Evolutionary conservation across 2,113 vertebrate species (phyloP).

Genomic region (Saccopteryx bilineata): DNA sequence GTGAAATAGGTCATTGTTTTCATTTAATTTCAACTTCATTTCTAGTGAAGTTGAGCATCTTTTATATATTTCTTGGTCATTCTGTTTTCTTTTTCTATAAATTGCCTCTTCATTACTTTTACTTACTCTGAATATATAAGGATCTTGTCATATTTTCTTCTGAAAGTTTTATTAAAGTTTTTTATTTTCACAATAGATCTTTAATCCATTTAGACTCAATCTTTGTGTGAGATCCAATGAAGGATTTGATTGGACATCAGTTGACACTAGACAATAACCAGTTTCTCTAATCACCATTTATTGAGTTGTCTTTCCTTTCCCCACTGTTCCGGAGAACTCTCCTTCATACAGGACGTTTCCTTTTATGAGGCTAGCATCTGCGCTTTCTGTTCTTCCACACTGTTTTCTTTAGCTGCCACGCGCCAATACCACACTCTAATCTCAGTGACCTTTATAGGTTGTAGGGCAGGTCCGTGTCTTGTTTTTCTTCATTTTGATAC

Average conservation of each 20-base stretch:
- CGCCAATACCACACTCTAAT: neutral
- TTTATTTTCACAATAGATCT: constrained; percentile 47
- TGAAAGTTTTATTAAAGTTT: constrained; percentile 46
- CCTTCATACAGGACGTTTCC: neutral
- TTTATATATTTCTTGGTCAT: constrained; percentile 53
- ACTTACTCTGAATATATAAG: neutral
- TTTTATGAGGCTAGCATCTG: neutral
- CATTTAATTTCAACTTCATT: constrained; percentile 14
- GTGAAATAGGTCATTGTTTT: constrained; percentile 38
- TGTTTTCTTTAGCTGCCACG: neutral
- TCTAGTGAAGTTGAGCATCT: neutral
- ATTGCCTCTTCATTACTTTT: constrained; percentile 18
- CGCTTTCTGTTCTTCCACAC: neutral
- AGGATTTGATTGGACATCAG: constrained; percentile 3
- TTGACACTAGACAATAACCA: neutral
- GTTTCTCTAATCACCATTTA: neutral
- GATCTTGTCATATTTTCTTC: constrained; percentile 39
- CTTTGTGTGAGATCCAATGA: neutral
- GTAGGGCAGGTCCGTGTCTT: neutral
- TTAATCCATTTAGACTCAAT: constrained; percentile 1
- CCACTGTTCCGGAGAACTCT: neutral
- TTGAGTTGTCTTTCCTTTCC: neutral
- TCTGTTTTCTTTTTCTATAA: constrained; percentile 8
- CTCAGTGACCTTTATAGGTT: neutral
- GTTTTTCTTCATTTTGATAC: neutral